These are phyloP conservation scores for Dryocosmus kuriphilus DNA, from an alignment of 2,888 invertebrate genomes.

Conservation along the genomic window DNA sequence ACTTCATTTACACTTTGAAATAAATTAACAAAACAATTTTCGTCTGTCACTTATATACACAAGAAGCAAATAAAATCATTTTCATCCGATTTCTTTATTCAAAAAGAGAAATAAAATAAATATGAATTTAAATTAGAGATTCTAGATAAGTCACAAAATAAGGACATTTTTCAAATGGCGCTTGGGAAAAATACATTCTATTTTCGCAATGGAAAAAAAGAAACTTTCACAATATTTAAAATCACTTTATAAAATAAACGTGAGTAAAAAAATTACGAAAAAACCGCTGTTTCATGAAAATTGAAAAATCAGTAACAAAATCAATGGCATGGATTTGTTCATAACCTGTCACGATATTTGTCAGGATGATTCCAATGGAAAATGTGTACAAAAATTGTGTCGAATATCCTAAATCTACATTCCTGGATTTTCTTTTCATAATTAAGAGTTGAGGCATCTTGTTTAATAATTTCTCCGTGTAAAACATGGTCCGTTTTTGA, in stretches of 20 bases:
- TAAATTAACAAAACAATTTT: neutral
- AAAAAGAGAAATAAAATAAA: neutral
- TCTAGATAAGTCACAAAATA: constrained; percentile 1
- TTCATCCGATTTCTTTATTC: neutral
- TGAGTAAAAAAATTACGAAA: neutral
- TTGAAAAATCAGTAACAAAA: constrained; percentile 39
- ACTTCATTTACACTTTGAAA: neutral
- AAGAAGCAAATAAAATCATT: neutral
- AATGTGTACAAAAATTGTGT: constrained; percentile 74
- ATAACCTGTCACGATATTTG: constrained; percentile 82
- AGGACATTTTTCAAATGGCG: neutral
- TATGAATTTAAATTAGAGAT: constrained; percentile 4
- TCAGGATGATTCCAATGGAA: constrained; percentile 81
- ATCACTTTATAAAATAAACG: neutral
- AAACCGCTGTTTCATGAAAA: neutral
- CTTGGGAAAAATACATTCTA: neutral
- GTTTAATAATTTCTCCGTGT: constrained; percentile 58
- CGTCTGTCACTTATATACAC: neutral
- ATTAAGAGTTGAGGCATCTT: constrained; percentile 53
- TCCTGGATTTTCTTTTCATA: constrained; percentile 59
- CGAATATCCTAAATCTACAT: constrained; percentile 61
- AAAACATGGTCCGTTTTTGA: constrained; percentile 60
- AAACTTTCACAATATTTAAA: neutral
- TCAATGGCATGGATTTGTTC: constrained; percentile 54
- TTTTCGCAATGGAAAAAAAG: neutral